Percentiles rank a stretch among this genome's conserved stretches.
Conservation (phyloP, 2,888 invertebrate species). For the Tenthredo distinguenda region DNA sequence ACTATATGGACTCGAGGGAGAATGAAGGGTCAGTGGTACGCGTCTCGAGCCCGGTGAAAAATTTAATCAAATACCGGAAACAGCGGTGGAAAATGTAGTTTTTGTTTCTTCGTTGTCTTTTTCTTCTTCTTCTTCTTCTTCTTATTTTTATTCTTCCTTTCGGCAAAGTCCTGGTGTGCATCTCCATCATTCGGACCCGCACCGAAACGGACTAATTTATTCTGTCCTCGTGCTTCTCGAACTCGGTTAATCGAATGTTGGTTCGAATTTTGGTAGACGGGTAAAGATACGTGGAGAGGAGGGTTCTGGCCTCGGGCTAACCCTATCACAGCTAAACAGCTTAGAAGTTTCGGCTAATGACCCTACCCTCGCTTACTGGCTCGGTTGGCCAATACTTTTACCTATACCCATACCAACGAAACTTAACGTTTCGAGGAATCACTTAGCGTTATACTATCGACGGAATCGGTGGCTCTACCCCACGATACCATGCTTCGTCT, state of each 20-base stretch:
- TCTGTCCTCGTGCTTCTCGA: not conserved
- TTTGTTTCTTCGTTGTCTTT: not conserved
- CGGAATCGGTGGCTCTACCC: slow-evolving; percentile 22
- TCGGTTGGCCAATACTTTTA: slow-evolving; percentile 58
- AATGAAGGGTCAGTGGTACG: not conserved
- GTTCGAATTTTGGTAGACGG: not conserved
- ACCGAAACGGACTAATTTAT: slow-evolving; percentile 11
- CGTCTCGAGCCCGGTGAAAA: not conserved
- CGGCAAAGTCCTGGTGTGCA: not conserved
- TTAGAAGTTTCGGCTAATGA: slow-evolving; percentile 66
- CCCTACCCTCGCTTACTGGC: slow-evolving; percentile 56
- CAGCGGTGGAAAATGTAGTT: not conserved
- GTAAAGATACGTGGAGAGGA: not conserved
- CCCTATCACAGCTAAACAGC: slow-evolving; percentile 63
- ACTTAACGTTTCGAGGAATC: slow-evolving; percentile 58
- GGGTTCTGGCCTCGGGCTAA: slow-evolving; percentile 32
- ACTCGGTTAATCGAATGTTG: slow-evolving; percentile 30
- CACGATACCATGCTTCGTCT: slow-evolving; percentile 11
- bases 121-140: not conserved
- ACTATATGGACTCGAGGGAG: not conserved
- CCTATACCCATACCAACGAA: not conserved
- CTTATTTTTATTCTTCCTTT: not conserved
- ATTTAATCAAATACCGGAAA: not conserved
- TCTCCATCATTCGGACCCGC: not conserved
- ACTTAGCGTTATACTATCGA: slow-evolving; percentile 61